These are phyloP conservation scores for Microtus pennsylvanicus DNA, from an alignment of 2,113 vertebrate species.

Conservation along the genomic window DNA sequence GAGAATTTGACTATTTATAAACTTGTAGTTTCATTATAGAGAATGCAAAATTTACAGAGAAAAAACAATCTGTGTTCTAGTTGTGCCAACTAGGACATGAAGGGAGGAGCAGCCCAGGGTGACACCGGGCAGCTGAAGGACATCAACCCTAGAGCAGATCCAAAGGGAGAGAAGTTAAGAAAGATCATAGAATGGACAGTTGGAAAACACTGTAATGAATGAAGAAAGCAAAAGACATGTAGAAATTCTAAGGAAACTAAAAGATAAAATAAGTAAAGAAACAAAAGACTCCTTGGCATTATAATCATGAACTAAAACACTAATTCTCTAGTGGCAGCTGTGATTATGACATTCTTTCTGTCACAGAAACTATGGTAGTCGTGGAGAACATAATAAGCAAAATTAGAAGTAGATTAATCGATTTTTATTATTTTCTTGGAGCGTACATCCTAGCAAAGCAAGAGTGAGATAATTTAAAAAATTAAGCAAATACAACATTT, in stretches of 20 bases:
- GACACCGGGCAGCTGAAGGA: not conserved
- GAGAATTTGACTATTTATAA: not conserved
- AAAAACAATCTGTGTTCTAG: not conserved
- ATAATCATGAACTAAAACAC: slow-evolving; percentile 13
- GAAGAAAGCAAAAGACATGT: slow-evolving; percentile 12
- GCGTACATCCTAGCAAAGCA: not conserved
- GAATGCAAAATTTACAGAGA: not conserved
- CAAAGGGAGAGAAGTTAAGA: not conserved
- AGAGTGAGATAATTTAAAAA: slow-evolving; percentile 14
- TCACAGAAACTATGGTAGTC: not conserved
- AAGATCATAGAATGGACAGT: not conserved
- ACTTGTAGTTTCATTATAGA: slow-evolving; percentile 24
- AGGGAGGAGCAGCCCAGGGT: not conserved
- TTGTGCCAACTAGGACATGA: not conserved
- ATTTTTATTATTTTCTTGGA: not conserved
- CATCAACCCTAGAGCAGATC: not conserved
- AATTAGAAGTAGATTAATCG: not conserved
- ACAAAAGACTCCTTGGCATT: not conserved
- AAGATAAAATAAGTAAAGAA: not conserved
- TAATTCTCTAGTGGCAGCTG: not conserved
- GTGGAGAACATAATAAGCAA: not conserved
- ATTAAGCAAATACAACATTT: slow-evolving; percentile 9
- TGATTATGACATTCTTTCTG: not conserved
- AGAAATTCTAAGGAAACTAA: slow-evolving; percentile 42
- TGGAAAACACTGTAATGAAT: not conserved